phyloP scores from a whole-genome alignment of 2,797 vertebrate species.

The Anguilla megastoma region DNA sequence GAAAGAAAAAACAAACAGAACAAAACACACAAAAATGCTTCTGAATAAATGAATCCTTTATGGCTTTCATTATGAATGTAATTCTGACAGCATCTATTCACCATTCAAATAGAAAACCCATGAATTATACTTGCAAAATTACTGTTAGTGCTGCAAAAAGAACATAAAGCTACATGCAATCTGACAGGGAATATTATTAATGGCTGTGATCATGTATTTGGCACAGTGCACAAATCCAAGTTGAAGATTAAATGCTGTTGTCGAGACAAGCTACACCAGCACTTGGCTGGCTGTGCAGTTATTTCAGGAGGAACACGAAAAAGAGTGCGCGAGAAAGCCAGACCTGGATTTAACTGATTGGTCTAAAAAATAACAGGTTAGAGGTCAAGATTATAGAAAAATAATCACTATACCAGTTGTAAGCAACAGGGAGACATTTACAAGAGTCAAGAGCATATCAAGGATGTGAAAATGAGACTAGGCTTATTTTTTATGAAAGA shows the following conservation, averaged over 20 bases:
- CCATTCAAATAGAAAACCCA: background rate
- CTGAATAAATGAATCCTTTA: background rate
- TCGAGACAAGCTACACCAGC: background rate
- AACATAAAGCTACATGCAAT: conserved; percentile 20
- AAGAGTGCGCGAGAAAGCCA: background rate
- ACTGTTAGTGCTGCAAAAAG: background rate
- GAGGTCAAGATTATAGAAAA: background rate
- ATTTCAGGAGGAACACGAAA: background rate
- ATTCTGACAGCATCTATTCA: background rate
- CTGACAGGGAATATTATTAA: background rate
- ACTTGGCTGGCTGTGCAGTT: background rate
- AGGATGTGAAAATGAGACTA: background rate
- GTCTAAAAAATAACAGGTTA: background rate
- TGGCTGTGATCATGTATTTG: background rate
- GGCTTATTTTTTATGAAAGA: background rate
- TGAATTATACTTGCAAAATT: background rate
- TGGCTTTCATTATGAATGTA: background rate
- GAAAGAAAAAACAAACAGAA: background rate
- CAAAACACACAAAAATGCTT: conserved; percentile 29
- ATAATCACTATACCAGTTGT: background rate
- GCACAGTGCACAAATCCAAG: background rate
- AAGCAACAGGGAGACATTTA: background rate
- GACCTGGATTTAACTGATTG: background rate
- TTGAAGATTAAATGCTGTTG: background rate
- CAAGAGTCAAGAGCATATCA: background rate